These are phyloP conservation scores for Netelia fuscicornis DNA, from an alignment of 2,888 invertebrate genomes.

Conservation along the genomic window DNA sequence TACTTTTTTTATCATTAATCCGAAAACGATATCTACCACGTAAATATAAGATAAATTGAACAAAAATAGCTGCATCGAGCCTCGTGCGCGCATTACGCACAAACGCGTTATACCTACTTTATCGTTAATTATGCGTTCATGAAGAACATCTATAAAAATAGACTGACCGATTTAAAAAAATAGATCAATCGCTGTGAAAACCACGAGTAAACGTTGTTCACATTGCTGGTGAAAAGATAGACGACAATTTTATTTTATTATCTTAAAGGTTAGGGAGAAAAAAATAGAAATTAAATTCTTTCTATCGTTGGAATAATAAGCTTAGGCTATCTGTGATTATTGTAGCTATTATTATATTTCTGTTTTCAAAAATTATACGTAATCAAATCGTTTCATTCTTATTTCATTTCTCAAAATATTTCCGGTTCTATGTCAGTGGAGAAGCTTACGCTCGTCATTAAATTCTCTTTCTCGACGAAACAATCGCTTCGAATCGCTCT, in stretches of 20 bases:
- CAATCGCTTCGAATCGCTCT: constrained; percentile 38
- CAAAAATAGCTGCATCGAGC: constrained; percentile 22
- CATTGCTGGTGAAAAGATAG: too few species aligned
- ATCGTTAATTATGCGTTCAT: constrained; percentile 8
- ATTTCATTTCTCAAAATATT: too few species aligned
- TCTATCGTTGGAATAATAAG: too few species aligned
- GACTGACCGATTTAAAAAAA: neutral
- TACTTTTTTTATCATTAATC: constrained; percentile 3
- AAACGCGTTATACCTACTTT: neutral
- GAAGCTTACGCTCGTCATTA: neutral
- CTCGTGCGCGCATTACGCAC: neutral
- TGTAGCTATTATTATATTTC: neutral
- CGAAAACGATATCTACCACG: constrained; percentile 3
- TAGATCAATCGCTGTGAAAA: neutral
- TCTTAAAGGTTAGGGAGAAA: neutral
- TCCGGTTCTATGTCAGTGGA: neutral
- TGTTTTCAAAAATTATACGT: too few species aligned
- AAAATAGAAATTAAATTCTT: too few species aligned
- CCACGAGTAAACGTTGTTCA: constrained; percentile 27
- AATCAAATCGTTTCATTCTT: too few species aligned
- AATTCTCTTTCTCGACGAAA: neutral
- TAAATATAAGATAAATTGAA: constrained; percentile 18
- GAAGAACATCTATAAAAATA: neutral
- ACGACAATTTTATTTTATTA: neutral
- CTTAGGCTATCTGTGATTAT: too few species aligned